Evolutionary conservation across 2,888 invertebrate species (phyloP).

Genomic region (Nemotelus nigrinus): DNA sequence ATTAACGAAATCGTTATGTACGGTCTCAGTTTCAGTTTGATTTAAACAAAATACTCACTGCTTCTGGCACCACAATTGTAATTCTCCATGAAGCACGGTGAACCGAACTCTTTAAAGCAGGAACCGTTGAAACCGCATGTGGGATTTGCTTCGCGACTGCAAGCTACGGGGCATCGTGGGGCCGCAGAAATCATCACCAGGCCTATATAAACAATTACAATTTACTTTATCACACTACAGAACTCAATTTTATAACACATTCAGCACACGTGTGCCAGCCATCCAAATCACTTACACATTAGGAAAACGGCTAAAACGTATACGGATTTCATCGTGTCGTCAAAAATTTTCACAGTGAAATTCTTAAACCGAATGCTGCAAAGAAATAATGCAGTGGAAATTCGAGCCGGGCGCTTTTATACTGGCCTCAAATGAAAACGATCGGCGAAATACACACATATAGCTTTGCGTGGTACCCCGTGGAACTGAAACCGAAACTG

Average conservation of each 20-base stretch:
- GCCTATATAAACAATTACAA: not conserved
- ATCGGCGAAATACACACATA: not conserved
- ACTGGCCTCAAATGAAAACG: not conserved
- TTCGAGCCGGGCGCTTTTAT: slow-evolving; percentile 17
- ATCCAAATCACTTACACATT: not conserved
- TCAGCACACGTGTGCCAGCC: too few relatives aligned
- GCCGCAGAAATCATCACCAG: not conserved
- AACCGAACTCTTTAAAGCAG: slow-evolving; percentile 12
- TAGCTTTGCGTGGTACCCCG: not conserved
- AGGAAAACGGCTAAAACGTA: not conserved
- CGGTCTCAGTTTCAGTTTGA: too few relatives aligned
- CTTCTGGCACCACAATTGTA: slow-evolving; percentile 14
- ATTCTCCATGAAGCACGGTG: slow-evolving; percentile 32
- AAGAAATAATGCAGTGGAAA: slow-evolving; percentile 4
- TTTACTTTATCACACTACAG: too few relatives aligned
- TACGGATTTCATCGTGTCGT: slow-evolving; percentile 1
- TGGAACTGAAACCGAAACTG: not conserved
- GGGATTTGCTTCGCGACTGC: slow-evolving; percentile 27
- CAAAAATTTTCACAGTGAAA: not conserved
- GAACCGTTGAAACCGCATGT: slow-evolving; percentile 29
- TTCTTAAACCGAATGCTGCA: not conserved
- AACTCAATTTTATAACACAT: too few relatives aligned
- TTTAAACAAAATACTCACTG: not conserved
- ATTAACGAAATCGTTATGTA: not conserved
- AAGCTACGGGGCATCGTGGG: slow-evolving; percentile 25